Percentiles rank a stretch among this genome's conserved stretches.
These are phyloP conservation scores for Notarius quadriscutis DNA, from an alignment of 2,113 vertebrate genomes.

Conservation along the genomic window DNA sequence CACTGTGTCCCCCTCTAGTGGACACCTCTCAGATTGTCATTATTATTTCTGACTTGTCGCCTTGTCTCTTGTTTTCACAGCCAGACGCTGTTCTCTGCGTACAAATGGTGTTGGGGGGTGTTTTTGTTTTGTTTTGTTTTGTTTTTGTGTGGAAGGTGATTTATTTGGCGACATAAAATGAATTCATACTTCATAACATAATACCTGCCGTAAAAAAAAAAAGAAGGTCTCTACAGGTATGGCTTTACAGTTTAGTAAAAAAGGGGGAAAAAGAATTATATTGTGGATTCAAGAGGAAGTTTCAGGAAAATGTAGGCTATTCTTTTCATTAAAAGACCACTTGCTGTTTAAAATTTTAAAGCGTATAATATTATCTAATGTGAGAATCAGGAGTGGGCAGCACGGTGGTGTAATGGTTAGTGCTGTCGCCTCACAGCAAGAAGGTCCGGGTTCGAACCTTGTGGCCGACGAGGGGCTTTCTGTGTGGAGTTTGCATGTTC, in stretches of 20 bases:
- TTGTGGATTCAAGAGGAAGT: neutral
- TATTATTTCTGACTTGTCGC: neutral
- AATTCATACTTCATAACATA: neutral
- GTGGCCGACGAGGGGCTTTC: no score
- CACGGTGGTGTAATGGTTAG: no score
- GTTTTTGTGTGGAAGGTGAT: neutral
- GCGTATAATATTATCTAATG: neutral
- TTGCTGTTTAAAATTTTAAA: neutral
- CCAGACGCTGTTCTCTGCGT: neutral
- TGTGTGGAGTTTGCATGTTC: no score
- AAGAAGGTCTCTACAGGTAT: neutral
- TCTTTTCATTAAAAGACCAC: neutral
- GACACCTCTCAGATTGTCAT: neutral
- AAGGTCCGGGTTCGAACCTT: no score
- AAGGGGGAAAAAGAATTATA: neutral
- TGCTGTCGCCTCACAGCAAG: no score
- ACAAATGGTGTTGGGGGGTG: neutral
- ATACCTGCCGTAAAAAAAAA: neutral
- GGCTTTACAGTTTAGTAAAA: neutral
- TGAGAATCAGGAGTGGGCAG: neutral
- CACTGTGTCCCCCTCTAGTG: conserved; percentile 41
- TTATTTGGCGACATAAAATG: neutral
- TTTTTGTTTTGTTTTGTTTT: neutral
- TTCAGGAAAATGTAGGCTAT: neutral
- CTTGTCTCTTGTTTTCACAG: neutral